phyloP scores from a whole-genome alignment of 2,888 invertebrate species.

The Xylota sylvarum region DNA sequence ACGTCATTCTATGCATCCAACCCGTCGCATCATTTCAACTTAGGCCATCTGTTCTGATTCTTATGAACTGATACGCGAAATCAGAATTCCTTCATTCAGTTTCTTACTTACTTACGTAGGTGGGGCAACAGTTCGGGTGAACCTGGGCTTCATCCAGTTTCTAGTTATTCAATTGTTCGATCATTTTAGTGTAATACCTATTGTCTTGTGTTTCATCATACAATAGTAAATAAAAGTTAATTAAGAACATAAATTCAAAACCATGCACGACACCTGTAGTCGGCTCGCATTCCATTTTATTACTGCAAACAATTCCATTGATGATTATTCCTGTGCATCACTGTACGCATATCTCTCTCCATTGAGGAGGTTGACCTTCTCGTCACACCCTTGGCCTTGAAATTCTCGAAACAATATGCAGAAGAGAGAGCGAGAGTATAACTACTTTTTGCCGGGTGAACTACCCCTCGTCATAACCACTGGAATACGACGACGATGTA shows the following conservation, averaged over 20 bases:
- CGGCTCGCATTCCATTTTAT: not conserved
- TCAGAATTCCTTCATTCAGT: no score
- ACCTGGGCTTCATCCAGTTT: no score
- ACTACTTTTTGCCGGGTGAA: slow-evolving; percentile 48
- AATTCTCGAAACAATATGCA: slow-evolving; percentile 49
- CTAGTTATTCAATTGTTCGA: no score
- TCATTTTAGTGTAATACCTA: no score
- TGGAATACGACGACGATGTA: slow-evolving; percentile 20
- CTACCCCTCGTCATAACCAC: slow-evolving; percentile 29
- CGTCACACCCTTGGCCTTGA: slow-evolving; percentile 76
- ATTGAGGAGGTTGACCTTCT: slow-evolving; percentile 71
- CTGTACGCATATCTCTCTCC: slow-evolving; percentile 56
- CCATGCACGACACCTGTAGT: no score
- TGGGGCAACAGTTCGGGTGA: not conserved
- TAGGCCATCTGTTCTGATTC: no score
- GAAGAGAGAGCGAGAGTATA: slow-evolving; percentile 56
- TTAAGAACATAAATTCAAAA: no score
- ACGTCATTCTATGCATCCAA: no score
- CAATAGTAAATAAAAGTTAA: no score
- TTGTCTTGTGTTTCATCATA: no score
- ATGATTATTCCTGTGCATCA: slow-evolving; percentile 35
- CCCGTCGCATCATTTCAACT: no score
- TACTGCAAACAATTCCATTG: not conserved
- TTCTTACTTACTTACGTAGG: not conserved
- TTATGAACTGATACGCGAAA: no score